Percentiles rank a stretch among this genome's conserved stretches.
phyloP scores from a whole-genome alignment of 2,113 vertebrate genomes.

The Charadrius vociferus region DNA sequence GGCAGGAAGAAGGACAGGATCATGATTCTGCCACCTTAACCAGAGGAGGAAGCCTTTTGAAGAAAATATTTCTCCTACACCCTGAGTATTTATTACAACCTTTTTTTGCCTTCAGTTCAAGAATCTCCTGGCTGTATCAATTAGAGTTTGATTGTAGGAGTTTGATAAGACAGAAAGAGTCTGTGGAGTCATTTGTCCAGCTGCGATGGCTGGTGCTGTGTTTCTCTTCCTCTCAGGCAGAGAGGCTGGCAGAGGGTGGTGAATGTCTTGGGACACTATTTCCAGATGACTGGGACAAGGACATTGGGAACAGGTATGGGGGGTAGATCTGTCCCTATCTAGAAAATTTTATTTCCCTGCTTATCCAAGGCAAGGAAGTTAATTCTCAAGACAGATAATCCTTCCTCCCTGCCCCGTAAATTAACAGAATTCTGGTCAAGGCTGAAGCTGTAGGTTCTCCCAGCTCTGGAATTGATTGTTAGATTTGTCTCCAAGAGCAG shows the following conservation, averaged over 20 bases:
- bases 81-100: neutral
- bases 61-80: neutral
- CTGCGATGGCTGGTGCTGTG: neutral
- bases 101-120: neutral
- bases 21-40: neutral
- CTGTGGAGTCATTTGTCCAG: neutral
- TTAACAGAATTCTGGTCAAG: neutral
- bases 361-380: neutral
- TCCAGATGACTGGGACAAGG: neutral
- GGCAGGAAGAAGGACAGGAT: neutral
- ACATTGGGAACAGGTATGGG: accelerated
- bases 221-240: neutral
- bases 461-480: neutral
- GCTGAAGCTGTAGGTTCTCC: neutral
- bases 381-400: neutral
- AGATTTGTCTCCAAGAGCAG: neutral
- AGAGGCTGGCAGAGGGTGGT: neutral
- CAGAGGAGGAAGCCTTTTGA: neutral
- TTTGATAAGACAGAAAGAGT: neutral
- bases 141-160: neutral
- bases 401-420: neutral
- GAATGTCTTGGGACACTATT: neutral
- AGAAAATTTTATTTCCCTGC: neutral
- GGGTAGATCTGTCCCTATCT: neutral
- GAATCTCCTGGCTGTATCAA: neutral